Evolutionary conservation across 1,140 invertebrate genomes (phyloP).

Genomic region (Drosophila sp.): DNA sequence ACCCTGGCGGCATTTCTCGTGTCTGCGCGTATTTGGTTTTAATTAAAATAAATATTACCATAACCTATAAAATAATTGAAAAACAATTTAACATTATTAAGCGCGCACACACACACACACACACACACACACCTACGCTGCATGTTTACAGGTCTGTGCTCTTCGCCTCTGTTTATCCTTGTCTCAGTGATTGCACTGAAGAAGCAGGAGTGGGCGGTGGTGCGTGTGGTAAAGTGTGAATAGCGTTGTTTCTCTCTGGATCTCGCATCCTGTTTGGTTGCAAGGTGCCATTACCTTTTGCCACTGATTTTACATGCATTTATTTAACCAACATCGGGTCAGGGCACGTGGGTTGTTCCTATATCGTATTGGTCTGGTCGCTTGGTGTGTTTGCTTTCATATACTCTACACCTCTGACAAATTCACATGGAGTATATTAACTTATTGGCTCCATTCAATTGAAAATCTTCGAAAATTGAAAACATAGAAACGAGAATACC

Average conservation of each 20-base stretch:
- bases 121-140: slow-evolving; percentile 5
- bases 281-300: slow-evolving; percentile 32
- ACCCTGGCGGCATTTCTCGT: slow-evolving; percentile 24
- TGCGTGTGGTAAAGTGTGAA: neutral
- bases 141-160: slow-evolving; percentile 4
- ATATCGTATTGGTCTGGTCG: neutral
- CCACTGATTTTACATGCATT: slow-evolving; percentile 62
- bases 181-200: neutral
- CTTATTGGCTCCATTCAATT: too few species aligned
- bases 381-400: neutral
- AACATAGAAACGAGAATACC: too few species aligned
- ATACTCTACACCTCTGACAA: neutral
- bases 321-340: slow-evolving; percentile 46
- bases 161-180: slow-evolving; percentile 21
- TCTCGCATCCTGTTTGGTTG: slow-evolving; percentile 7
- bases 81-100: slow-evolving; percentile 79
- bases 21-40: slow-evolving; percentile 73
- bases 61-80: slow-evolving; percentile 82
- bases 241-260: neutral
- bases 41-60: slow-evolving; percentile 82
- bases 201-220: neutral
- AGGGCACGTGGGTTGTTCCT: slow-evolving; percentile 19
- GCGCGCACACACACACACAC: slow-evolving; percentile 18
- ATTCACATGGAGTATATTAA: neutral
- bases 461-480: too few species aligned